Percentiles rank a stretch among this genome's conserved stretches.
Evolutionary conservation across 2,113 vertebrate genomes (phyloP).

Genomic region (Pleuronectes platessa): DNA sequence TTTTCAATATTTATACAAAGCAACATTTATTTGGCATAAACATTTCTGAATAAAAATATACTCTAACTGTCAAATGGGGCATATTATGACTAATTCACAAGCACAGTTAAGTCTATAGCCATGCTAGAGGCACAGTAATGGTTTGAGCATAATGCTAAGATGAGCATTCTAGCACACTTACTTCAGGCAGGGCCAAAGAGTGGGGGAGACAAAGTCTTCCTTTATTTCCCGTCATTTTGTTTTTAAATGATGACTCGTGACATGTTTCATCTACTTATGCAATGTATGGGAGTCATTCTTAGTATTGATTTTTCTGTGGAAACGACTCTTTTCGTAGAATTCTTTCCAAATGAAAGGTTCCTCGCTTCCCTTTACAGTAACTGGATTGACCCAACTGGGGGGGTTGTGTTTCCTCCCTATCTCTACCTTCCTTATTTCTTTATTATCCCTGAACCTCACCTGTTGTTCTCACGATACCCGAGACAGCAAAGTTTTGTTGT

Average conservation of each 20-base stretch:
- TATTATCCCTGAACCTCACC: conserved; percentile 6
- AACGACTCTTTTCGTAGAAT: background rate
- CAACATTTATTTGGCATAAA: too few species aligned
- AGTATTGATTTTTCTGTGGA: too few species aligned
- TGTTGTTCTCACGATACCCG: conserved; percentile 60
- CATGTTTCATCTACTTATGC: background rate
- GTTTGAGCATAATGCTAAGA: background rate
- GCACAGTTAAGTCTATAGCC: background rate
- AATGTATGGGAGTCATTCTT: background rate
- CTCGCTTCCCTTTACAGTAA: conserved; percentile 7
- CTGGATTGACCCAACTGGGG: background rate
- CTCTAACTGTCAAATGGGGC: too few species aligned
- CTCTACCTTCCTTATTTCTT: conserved; percentile 36
- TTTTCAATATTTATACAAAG: too few species aligned
- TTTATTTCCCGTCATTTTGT: too few species aligned
- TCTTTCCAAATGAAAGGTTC: background rate
- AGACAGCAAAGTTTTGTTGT: conserved; percentile 30
- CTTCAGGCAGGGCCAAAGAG: too few species aligned
- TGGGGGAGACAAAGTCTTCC: too few species aligned
- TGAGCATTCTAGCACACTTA: too few species aligned
- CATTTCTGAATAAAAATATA: too few species aligned
- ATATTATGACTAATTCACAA: background rate
- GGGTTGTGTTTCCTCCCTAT: conserved; percentile 51
- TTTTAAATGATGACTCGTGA: conserved; percentile 11
- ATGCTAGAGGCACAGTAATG: too few species aligned